These are phyloP conservation scores for Myiothlypis coronata DNA, from an alignment of 2,797 vertebrate genomes.

Conservation along the genomic window DNA sequence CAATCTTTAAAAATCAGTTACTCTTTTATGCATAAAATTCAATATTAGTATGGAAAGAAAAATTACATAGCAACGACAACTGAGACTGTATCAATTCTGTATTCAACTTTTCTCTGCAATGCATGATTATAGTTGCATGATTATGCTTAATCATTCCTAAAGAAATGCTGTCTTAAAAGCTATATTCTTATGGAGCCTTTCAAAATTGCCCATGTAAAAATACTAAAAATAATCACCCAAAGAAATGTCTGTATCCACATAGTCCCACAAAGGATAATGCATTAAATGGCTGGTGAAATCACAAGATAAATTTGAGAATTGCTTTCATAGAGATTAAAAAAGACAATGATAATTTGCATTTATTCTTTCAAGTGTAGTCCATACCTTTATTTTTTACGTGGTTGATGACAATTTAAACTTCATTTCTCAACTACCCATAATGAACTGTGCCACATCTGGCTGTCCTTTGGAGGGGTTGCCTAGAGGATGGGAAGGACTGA, in stretches of 20 bases:
- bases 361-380: not conserved
- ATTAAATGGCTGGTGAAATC: not conserved
- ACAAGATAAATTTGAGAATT: not conserved
- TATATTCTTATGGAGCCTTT: not conserved
- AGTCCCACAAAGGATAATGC: not conserved
- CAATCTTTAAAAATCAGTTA: conserved; percentile 5
- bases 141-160: conserved; percentile 23
- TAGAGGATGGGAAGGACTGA: not conserved
- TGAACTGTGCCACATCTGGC: accelerated
- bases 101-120: not conserved
- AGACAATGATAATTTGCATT: not conserved
- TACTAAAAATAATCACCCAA: not conserved
- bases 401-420: not conserved
- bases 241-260: not conserved
- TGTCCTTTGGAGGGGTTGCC: not conserved
- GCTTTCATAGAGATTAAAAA: not conserved
- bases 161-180: not conserved
- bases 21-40: conserved; percentile 8
- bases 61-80: conserved; percentile 29
- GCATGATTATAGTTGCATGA: not conserved
- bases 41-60: conserved; percentile 44
- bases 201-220: not conserved
- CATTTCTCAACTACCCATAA: not conserved
- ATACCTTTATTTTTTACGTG: not conserved
- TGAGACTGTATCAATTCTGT: not conserved